Evolutionary conservation across 1,140 invertebrate species (phyloP), one percentile per base, ranked within the genome.

Genomic region (Dendroctonus ponderosae): DNA sequence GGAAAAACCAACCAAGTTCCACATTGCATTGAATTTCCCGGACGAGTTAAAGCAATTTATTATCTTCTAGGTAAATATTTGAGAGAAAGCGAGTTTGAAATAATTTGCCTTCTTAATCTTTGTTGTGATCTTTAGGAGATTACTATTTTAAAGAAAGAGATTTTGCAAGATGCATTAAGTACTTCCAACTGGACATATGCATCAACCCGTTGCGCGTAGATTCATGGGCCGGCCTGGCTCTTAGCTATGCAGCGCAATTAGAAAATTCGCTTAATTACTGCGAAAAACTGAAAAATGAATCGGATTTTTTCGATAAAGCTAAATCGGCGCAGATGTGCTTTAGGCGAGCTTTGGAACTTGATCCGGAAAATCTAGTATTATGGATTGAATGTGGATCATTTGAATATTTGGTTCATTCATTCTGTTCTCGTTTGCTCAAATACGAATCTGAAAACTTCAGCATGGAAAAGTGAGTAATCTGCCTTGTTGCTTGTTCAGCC

Each of bases 331-430:
- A 91, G 61, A 81, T 86, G 44, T 94, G 93, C 80, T 96, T 91
- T 76, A 84, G 87, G 70, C 83, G 86, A 69, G 87, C 93, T 2
- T 79, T 95, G 11, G 82, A 90, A 70, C 73, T 96, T 0, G 85
- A 91, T 64, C 82, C 86, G 0, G 82, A 81, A 0, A 87, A 90
- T 74, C 84, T 86, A 42, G 89, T 89, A 61, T 80, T 96, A 69
- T 92, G 91, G 89, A 92, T 94, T 39, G 94, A 97, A 77, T 94
- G 90, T 75, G 94, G 93, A 2, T 88, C 87, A 43, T 89, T 95
- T 71, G 88, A 90, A 0, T 97, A 96, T 73, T 88, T 88, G 72
- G 86, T 95, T 4, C 91, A 93, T 77, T 92, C 93, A 0, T 93
- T 91, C 78, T 91, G 90, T 75, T 94, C 92, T 4, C 84, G 93